Evolutionary conservation across 2,888 invertebrate genomes (phyloP).

Genomic region (Disparrhopalites patrizii): DNA sequence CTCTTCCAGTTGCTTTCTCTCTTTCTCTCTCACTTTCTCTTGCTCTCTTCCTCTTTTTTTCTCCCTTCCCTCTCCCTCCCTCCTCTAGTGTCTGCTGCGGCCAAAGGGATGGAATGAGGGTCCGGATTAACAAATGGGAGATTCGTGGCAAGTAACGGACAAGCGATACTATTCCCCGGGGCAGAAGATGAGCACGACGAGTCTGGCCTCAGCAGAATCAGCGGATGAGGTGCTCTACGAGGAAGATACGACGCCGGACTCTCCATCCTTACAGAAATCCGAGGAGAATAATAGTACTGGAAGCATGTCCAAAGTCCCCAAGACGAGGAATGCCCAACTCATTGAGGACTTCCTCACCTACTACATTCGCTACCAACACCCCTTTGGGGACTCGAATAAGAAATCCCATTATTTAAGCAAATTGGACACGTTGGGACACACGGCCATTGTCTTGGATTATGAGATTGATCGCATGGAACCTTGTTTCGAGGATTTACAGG

Average conservation of each 20-base stretch:
- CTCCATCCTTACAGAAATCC: background rate
- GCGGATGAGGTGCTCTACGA: background rate
- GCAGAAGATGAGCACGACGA: constrained; percentile 6
- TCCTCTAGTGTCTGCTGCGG: background rate
- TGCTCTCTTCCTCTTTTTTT: background rate
- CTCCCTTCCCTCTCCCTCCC: background rate
- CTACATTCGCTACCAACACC: background rate
- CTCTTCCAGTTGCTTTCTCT: background rate
- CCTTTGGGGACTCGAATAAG: background rate
- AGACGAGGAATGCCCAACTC: background rate
- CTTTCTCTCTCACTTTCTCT: background rate
- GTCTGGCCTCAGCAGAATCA: background rate
- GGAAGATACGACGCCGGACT: background rate
- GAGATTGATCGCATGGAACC: constrained; percentile 18
- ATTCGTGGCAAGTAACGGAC: no score
- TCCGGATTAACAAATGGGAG: no score
- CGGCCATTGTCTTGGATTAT: constrained; percentile 6
- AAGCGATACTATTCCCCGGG: no score
- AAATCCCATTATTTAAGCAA: background rate
- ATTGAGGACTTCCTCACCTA: constrained; percentile 19
- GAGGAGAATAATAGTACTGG: background rate
- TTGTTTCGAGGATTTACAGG: constrained; percentile 6
- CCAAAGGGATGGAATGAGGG: background rate
- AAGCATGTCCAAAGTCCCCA: background rate
- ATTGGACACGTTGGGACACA: background rate